phyloP scores from a whole-genome alignment of 1,140 invertebrate species.

The Aleiodes sp. region DNA sequence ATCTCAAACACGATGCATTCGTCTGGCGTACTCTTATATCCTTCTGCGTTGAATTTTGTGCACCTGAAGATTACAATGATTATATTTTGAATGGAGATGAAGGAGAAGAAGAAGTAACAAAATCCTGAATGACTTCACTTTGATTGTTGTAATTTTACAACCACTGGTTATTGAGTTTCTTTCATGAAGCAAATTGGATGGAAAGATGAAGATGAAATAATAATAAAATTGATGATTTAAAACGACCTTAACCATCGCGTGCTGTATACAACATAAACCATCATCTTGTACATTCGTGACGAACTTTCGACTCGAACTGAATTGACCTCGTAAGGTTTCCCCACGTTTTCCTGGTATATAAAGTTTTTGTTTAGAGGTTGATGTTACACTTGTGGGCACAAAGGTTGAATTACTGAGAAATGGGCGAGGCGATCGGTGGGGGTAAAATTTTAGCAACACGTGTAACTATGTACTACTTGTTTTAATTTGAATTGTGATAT shows the following conservation, averaged over 20 bases:
- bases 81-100: background rate
- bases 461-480: too few species aligned
- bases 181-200: background rate
- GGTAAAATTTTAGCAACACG: too few species aligned
- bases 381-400: too few species aligned
- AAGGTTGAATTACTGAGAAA: too few species aligned
- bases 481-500: slow-evolving; percentile 19
- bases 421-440: too few species aligned
- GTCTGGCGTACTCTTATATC: slow-evolving; percentile 56
- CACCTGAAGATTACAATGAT: slow-evolving; percentile 42
- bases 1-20: slow-evolving; percentile 44
- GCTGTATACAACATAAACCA: too few species aligned
- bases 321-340: slow-evolving; percentile 41
- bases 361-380: too few species aligned
- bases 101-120: too few species aligned
- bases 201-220: background rate
- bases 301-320: slow-evolving; percentile 41
- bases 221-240: background rate
- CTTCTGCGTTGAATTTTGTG: slow-evolving; percentile 55
- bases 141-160: too few species aligned
- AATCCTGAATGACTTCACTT: too few species aligned
- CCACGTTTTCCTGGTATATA: too few species aligned
- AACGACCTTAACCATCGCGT: slow-evolving; percentile 43
- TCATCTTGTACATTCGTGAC: too few species aligned
- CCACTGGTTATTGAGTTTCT: background rate